Conservation (phyloP, 64 coral and sea anemone species). For the Stichodactyla mertensii region DNA sequence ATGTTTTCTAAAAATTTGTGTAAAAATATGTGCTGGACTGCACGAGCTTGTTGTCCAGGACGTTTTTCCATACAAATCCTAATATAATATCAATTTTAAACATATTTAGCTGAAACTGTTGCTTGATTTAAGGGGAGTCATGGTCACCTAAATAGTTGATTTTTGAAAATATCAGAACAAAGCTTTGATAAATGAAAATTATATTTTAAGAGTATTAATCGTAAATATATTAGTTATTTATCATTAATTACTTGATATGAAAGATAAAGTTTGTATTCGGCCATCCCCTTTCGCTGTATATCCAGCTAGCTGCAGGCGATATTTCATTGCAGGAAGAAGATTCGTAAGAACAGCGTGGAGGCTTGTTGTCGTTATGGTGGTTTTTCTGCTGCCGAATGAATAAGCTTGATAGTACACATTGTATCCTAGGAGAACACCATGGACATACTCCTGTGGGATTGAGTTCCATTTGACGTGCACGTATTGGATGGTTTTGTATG, state of each 20-base stretch:
- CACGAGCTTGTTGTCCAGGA: too few species aligned
- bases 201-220: too few species aligned
- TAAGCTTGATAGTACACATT: not conserved
- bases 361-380: not conserved
- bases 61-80: too few species aligned
- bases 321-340: not conserved
- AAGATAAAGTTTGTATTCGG: not conserved
- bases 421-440: not conserved
- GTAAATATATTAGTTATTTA: not conserved
- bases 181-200: too few species aligned
- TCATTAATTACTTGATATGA: not conserved
- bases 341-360: not conserved
- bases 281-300: not conserved
- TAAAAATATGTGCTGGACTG: too few species aligned
- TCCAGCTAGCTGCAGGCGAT: not conserved
- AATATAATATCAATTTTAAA: too few species aligned
- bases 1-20: too few species aligned
- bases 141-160: too few species aligned
- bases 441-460: not conserved
- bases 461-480: not conserved
- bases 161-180: too few species aligned
- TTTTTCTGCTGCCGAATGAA: not conserved
- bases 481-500: not conserved
- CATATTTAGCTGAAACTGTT: too few species aligned
- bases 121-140: too few species aligned